phyloP scores from a whole-genome alignment of 37 sponge, comb jelly and placozoan species.

The Aplysina aerophoba region DNA sequence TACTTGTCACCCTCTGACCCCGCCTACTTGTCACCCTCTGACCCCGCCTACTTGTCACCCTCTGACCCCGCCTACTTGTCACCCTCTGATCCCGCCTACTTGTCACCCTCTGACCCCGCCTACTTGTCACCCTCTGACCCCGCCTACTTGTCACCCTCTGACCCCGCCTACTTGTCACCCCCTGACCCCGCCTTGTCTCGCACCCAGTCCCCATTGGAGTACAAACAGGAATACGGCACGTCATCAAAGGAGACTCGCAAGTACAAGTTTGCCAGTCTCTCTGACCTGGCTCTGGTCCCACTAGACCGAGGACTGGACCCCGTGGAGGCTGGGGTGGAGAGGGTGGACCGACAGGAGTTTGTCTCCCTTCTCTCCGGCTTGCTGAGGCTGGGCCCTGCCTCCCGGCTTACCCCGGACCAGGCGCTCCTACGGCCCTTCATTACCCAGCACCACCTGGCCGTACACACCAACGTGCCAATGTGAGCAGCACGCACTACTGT shows the following conservation, averaged over 20 bases:
- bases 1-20: no score
- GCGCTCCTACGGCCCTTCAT: conserved; percentile 82
- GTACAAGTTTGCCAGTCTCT: conserved; percentile 64
- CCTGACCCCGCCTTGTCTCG: not conserved
- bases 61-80: not conserved
- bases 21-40: not conserved
- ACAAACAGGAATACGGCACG: conserved; percentile 53
- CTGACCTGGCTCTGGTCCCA: conserved; percentile 41
- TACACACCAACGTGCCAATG: conserved; percentile 46
- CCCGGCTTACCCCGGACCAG: conserved; percentile 47
- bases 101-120: no score
- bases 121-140: no score
- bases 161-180: not conserved
- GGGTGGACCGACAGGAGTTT: conserved; percentile 68
- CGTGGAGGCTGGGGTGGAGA: not conserved
- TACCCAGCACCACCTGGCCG: conserved; percentile 85
- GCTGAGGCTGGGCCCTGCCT: conserved; percentile 69
- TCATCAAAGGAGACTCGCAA: conserved; percentile 81
- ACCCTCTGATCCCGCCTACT: no score
- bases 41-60: not conserved
- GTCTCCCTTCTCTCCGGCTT: conserved; percentile 59
- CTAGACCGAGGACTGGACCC: not conserved
- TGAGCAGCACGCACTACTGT: not conserved
- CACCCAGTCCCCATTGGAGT: conserved; percentile 35
- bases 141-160: no score